phyloP scores from a whole-genome alignment of 2,113 vertebrate species.

The Lophius piscatorius region DNA sequence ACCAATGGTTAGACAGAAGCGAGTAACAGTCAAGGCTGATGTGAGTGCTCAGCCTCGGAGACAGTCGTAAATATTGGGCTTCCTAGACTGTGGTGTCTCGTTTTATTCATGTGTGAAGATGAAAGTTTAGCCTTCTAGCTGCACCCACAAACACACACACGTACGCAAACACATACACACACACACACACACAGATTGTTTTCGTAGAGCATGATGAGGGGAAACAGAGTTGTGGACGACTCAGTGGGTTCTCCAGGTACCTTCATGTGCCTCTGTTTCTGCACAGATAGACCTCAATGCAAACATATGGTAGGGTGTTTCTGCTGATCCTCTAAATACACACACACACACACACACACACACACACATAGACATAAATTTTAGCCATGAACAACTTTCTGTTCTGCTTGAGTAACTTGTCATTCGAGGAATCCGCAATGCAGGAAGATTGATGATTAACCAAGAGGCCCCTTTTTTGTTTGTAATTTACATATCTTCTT shows the following conservation, averaged over 20 bases:
- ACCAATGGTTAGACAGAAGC: slow-evolving; percentile 38
- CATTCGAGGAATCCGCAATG: not conserved
- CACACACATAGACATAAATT: not conserved
- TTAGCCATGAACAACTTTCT: slow-evolving; percentile 20
- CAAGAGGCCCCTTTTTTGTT: too few species aligned
- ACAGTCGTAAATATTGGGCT: slow-evolving; percentile 69
- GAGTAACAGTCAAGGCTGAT: slow-evolving; percentile 34
- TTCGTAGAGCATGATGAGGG: slow-evolving; percentile 38
- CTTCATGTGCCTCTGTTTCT: slow-evolving; percentile 43
- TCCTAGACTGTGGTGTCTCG: slow-evolving; percentile 59
- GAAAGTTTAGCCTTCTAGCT: slow-evolving; percentile 54
- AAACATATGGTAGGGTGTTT: slow-evolving; percentile 48
- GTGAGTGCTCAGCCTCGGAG: slow-evolving; percentile 44
- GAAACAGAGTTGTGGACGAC: slow-evolving; percentile 32
- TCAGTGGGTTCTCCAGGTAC: slow-evolving; percentile 52
- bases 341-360: slow-evolving; percentile 9
- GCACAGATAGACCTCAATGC: slow-evolving; percentile 45
- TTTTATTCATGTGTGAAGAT: slow-evolving; percentile 70
- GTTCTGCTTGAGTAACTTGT: not conserved
- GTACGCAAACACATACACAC: slow-evolving; percentile 17
- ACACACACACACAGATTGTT: slow-evolving; percentile 28
- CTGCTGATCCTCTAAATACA: slow-evolving; percentile 29
- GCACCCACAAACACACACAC: slow-evolving; percentile 1
- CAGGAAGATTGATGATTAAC: slow-evolving; percentile 3
- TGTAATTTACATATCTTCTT: not conserved